A percentile compares a stretch with the other conserved stretches of the same genome.
phyloP scores from a whole-genome alignment of 2,888 invertebrate genomes.

The Epistrophe grossulariae region DNA sequence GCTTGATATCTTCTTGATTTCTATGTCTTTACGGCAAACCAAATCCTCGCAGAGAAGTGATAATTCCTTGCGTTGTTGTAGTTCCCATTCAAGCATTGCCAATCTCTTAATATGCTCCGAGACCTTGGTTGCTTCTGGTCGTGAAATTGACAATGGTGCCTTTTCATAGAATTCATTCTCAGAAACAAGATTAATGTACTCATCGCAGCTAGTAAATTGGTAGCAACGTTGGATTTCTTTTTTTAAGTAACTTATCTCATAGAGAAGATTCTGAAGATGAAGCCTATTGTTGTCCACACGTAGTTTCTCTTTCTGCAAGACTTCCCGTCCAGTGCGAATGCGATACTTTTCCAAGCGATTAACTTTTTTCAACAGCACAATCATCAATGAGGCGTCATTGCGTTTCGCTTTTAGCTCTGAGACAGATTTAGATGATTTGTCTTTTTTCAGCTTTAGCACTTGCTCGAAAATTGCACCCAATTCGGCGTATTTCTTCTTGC shows the following conservation, averaged over 20 bases:
- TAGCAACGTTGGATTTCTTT: slow-evolving; percentile 97
- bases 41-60: slow-evolving; percentile 90
- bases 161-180: slow-evolving; percentile 92
- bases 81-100: slow-evolving; percentile 95
- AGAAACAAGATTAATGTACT: slow-evolving; percentile 94
- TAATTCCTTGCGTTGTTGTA: slow-evolving; percentile 93
- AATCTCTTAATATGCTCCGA: slow-evolving; percentile 92
- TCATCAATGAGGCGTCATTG: slow-evolving; percentile 89
- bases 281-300: slow-evolving; percentile 95
- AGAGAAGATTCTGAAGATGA: slow-evolving; percentile 95
- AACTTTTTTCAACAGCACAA: slow-evolving; percentile 94
- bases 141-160: slow-evolving; percentile 85
- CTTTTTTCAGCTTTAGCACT: slow-evolving; percentile 88
- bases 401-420: slow-evolving; percentile 88
- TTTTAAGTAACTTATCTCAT: slow-evolving; percentile 96
- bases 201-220: slow-evolving; percentile 97
- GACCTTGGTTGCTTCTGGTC: slow-evolving; percentile 87
- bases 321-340: slow-evolving; percentile 92
- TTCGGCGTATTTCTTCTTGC: slow-evolving; percentile 85
- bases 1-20: slow-evolving; percentile 90
- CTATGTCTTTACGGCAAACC: slow-evolving; percentile 90
- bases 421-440: slow-evolving; percentile 85
- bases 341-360: slow-evolving; percentile 96
- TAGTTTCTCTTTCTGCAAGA: slow-evolving; percentile 92
- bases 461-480: slow-evolving; percentile 88